These are phyloP conservation scores for Paedocypris sp. DNA, from an alignment of 2,113 vertebrate species.

Conservation along the genomic window DNA sequence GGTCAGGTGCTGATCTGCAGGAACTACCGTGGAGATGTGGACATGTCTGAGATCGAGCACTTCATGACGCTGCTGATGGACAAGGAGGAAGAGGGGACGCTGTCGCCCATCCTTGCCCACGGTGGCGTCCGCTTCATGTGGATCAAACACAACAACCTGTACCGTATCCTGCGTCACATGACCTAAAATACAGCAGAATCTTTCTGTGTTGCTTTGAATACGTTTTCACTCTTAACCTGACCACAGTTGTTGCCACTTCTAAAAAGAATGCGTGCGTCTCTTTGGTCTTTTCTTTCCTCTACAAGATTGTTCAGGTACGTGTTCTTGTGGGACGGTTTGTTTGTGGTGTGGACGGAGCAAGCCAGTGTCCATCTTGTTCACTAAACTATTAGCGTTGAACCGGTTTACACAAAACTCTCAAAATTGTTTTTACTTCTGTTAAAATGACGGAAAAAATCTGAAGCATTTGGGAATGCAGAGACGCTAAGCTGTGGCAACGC, in stretches of 20 bases:
- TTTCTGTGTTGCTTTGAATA: neutral
- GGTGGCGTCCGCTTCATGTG: slow-evolving; percentile 97
- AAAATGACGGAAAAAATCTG: too few relatives aligned
- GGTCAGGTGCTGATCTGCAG: slow-evolving; percentile 86
- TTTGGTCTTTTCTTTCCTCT: slow-evolving; percentile 93
- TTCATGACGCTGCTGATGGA: slow-evolving; percentile 98
- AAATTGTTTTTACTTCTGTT: too few relatives aligned
- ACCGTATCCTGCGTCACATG: slow-evolving; percentile 78
- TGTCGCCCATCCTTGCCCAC: slow-evolving; percentile 89
- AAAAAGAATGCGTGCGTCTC: slow-evolving; percentile 97
- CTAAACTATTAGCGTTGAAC: too few relatives aligned
- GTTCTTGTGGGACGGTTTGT: neutral
- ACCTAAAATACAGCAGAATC: too few relatives aligned
- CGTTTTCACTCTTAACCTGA: slow-evolving; percentile 55
- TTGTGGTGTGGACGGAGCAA: too few relatives aligned
- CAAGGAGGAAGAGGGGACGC: slow-evolving; percentile 88
- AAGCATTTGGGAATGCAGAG: too few relatives aligned
- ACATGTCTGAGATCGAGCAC: slow-evolving; percentile 97
- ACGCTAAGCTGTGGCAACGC: too few relatives aligned
- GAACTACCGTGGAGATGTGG: slow-evolving; percentile 94
- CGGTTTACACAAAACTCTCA: too few relatives aligned
- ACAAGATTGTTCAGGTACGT: slow-evolving; percentile 94
- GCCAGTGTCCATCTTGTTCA: too few relatives aligned
- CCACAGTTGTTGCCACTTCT: slow-evolving; percentile 89
- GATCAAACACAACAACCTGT: slow-evolving; percentile 98